Percentiles rank a stretch among this genome's conserved stretches.
phyloP scores from a whole-genome alignment of 2,797 vertebrate species.

The Megalops cyprinoides region DNA sequence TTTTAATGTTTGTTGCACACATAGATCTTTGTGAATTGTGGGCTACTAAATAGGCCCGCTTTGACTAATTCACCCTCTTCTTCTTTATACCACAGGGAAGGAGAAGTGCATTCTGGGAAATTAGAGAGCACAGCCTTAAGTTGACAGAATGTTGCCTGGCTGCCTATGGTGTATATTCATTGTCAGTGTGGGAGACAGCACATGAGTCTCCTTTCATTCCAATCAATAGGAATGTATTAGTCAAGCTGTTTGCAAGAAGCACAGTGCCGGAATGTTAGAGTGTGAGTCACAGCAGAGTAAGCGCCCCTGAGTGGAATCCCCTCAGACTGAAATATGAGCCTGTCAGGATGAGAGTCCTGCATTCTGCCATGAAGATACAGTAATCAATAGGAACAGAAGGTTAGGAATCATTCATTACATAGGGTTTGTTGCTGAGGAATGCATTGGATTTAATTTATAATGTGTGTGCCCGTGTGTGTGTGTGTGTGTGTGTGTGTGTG shows the following conservation, averaged over 20 bases:
- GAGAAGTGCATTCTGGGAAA: neutral
- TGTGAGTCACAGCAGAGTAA: neutral
- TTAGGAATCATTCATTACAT: neutral
- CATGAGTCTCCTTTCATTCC: neutral
- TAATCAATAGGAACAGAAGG: slow-evolving; percentile 11
- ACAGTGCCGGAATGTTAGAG: neutral
- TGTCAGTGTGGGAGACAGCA: neutral
- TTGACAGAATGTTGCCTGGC: neutral
- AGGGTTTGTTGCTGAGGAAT: neutral
- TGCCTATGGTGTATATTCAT: neutral
- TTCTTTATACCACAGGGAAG: slow-evolving; percentile 43
- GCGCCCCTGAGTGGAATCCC: neutral
- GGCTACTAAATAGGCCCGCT: slow-evolving; percentile 63
- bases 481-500: neutral
- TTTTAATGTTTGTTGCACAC: slow-evolving; percentile 64
- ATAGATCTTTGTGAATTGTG: slow-evolving; percentile 63
- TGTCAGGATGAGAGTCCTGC: neutral
- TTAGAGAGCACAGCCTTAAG: too few species aligned
- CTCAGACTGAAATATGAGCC: slow-evolving; percentile 21
- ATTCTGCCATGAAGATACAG: neutral
- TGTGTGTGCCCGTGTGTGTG: neutral
- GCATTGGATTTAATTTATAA: neutral
- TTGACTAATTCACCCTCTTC: slow-evolving; percentile 49
- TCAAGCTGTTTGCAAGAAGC: neutral
- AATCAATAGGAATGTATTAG: slow-evolving; percentile 20